A percentile compares a stretch with the other conserved stretches of the same genome.
These are phyloP conservation scores for Lepeophtheirus nordmannii DNA, from an alignment of 2,888 invertebrate genomes.

Conservation along the genomic window DNA sequence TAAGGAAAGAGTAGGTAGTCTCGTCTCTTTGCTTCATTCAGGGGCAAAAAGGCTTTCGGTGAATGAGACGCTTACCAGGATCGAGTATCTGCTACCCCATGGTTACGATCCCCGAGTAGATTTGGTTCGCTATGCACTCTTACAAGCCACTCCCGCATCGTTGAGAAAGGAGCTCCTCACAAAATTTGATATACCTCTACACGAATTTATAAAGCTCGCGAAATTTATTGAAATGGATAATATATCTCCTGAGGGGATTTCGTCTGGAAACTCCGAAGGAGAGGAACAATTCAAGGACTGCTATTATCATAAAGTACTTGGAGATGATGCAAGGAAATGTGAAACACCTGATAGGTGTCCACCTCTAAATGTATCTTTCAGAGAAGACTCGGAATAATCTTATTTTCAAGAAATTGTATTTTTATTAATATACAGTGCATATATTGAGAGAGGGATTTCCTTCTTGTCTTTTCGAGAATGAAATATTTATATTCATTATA, in stretches of 20 bases:
- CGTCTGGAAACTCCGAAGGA: neutral
- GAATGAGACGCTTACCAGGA: neutral
- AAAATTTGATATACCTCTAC: neutral
- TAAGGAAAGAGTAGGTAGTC: neutral
- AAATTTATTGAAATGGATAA: neutral
- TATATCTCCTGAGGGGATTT: neutral
- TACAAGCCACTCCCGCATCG: neutral
- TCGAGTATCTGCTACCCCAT: neutral
- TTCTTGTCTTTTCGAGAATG: neutral
- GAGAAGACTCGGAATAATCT: neutral
- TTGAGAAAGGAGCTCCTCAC: neutral
- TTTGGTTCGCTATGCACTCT: neutral
- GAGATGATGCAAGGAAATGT: constrained; percentile 1
- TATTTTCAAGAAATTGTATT: neutral
- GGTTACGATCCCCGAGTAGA: neutral
- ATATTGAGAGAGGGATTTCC: neutral
- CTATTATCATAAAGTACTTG: neutral
- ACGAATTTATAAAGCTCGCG: neutral
- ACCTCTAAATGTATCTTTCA: neutral
- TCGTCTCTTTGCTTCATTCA: neutral
- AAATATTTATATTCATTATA: neutral
- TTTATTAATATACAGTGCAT: neutral
- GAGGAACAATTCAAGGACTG: neutral
- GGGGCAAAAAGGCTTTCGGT: neutral
- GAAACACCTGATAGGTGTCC: neutral